A percentile compares a stretch with the other conserved stretches of the same genome.
phyloP scores from a whole-genome alignment of 2,888 invertebrate genomes.

The Brassicogethes aeneus region DNA sequence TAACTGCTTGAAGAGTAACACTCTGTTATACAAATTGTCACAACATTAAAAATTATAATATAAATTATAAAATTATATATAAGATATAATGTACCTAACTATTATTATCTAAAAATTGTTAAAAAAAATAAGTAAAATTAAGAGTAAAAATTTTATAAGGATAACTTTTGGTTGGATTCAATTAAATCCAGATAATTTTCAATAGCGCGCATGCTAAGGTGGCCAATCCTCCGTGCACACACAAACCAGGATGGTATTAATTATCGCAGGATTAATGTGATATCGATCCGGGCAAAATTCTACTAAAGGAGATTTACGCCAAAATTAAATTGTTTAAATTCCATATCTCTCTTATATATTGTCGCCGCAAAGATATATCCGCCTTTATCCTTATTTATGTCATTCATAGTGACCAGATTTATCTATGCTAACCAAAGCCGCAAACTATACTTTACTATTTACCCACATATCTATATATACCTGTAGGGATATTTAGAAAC shows the following conservation, averaged over 20 bases:
- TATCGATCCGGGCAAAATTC: slow-evolving; percentile 29
- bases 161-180: too few species aligned
- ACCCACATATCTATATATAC: too few species aligned
- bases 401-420: background rate
- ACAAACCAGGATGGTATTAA: slow-evolving; percentile 38
- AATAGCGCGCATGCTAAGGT: slow-evolving; percentile 13
- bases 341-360: slow-evolving; percentile 13
- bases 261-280: slow-evolving; percentile 35
- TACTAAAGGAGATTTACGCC: slow-evolving; percentile 24
- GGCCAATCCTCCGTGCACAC: slow-evolving; percentile 25
- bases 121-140: too few species aligned
- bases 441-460: too few species aligned
- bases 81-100: too few species aligned
- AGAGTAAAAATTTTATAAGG: too few species aligned
- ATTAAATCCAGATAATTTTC: slow-evolving; percentile 4
- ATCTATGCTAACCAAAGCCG: background rate
- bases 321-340: slow-evolving; percentile 28
- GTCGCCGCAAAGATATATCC: slow-evolving; percentile 3
- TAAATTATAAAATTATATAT: too few species aligned
- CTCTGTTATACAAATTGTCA: too few species aligned
- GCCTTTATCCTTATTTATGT: slow-evolving; percentile 1
- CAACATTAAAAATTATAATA: too few species aligned
- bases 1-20: too few species aligned
- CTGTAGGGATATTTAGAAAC: too few species aligned
- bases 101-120: too few species aligned